phyloP scores from a whole-genome alignment of 1,140 invertebrate species.

The Vollenhovia emeryi region DNA sequence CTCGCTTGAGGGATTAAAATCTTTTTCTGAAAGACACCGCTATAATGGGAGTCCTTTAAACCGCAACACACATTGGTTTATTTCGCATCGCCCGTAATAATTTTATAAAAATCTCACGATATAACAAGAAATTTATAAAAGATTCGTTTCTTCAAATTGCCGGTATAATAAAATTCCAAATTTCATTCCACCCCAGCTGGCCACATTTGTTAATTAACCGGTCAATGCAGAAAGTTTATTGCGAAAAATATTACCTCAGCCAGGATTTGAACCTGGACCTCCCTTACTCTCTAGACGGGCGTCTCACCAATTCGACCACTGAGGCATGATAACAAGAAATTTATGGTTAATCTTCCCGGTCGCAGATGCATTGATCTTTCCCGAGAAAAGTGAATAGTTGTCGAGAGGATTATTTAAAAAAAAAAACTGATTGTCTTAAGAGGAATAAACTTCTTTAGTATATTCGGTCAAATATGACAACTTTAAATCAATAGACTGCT shows the following conservation, averaged over 20 bases:
- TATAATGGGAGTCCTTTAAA: conserved; percentile 9
- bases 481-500: background rate
- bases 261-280: too few relatives aligned
- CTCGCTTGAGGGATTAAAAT: conserved; percentile 51
- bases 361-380: background rate
- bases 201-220: too few relatives aligned
- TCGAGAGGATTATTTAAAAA: background rate
- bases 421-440: background rate
- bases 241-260: too few relatives aligned
- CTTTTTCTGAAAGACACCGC: conserved; percentile 6
- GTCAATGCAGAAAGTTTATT: too few relatives aligned
- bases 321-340: background rate
- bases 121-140: conserved; percentile 3
- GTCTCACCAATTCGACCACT: too few relatives aligned
- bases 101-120: conserved; percentile 12
- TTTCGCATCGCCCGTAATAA: background rate
- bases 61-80: background rate
- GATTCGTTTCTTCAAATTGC: too few relatives aligned
- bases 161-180: too few relatives aligned
- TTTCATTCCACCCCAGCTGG: too few relatives aligned
- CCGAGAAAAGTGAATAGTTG: background rate
- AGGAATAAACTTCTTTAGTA: background rate
- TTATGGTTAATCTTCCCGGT: background rate
- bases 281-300: too few relatives aligned
- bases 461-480: background rate